These are phyloP conservation scores for Cheilosia variabilis DNA, from an alignment of 2,888 invertebrate species.

Conservation along the genomic window DNA sequence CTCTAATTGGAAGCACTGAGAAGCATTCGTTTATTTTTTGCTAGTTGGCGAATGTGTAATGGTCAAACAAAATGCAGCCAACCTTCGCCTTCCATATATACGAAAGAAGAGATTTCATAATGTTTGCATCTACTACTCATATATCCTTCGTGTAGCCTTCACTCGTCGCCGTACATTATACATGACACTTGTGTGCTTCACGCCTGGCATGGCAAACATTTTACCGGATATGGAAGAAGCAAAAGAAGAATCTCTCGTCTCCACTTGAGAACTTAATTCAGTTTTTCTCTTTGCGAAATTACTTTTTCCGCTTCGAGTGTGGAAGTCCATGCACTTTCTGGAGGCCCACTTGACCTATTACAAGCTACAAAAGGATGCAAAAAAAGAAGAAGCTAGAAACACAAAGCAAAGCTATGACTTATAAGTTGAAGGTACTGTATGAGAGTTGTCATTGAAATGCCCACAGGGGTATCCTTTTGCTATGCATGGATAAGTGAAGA, in stretches of 20 bases:
- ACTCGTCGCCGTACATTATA: conserved; percentile 57
- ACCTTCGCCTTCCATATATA: conserved; percentile 39
- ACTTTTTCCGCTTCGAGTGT: conserved; percentile 71
- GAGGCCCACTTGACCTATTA: conserved; percentile 72
- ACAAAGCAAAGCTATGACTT: conserved; percentile 34
- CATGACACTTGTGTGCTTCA: conserved; percentile 75
- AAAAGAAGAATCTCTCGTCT: conserved; percentile 50
- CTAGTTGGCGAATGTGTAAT: conserved; percentile 31
- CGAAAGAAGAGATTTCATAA: conserved; percentile 48
- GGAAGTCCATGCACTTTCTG: conserved; percentile 67
- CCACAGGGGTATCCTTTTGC: conserved; percentile 24
- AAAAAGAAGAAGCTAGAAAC: not conserved
- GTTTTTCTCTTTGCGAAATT: conserved; percentile 74
- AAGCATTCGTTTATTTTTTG: conserved; percentile 4
- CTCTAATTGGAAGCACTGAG: conserved; percentile 41
- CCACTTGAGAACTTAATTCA: conserved; percentile 69
- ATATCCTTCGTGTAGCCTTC: conserved; percentile 42
- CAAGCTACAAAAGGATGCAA: conserved; percentile 19
- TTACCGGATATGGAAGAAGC: conserved; percentile 62
- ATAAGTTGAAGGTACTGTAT: conserved; percentile 18
- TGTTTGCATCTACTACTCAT: conserved; percentile 47
- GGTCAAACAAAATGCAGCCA: conserved; percentile 67
- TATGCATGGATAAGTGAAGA: not conserved
- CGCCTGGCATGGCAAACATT: conserved; percentile 73
- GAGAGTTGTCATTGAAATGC: conserved; percentile 46